Percentiles rank a stretch among this genome's conserved stretches.
Conservation (phyloP, 2,113 vertebrate species). For the Varanus salvator region DNA sequence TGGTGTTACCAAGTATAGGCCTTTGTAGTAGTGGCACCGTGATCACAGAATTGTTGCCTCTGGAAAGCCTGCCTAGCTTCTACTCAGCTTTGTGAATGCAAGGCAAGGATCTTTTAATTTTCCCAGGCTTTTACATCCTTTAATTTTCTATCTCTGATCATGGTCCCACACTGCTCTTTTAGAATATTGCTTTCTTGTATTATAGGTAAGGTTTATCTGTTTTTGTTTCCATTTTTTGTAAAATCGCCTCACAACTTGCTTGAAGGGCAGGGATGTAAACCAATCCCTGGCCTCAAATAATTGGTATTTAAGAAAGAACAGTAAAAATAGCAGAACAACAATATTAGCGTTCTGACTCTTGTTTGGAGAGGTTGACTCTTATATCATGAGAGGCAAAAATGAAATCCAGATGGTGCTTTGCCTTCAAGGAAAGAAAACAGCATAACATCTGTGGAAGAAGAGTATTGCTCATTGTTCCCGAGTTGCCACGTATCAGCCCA, state of each 20-base stretch:
- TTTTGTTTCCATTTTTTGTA: neutral
- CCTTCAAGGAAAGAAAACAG: neutral
- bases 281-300: neutral
- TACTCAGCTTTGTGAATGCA: neutral
- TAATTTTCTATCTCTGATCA: neutral
- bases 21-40: neutral
- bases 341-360: neutral
- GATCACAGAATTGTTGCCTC: neutral
- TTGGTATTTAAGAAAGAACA: neutral
- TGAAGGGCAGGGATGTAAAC: neutral
- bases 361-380: neutral
- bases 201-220: neutral
- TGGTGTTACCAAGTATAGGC: neutral
- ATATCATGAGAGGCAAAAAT: slow-evolving; percentile 27
- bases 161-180: neutral
- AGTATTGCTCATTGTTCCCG: neutral
- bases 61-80: too few relatives aligned
- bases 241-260: neutral
- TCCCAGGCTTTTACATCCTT: neutral
- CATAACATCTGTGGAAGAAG: neutral
- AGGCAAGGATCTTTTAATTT: neutral
- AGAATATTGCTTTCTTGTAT: neutral
- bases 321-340: neutral
- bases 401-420: neutral
- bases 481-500: neutral